Evolutionary conservation across 2,113 vertebrate species (phyloP).

Genomic region (Coturnix japonica): DNA sequence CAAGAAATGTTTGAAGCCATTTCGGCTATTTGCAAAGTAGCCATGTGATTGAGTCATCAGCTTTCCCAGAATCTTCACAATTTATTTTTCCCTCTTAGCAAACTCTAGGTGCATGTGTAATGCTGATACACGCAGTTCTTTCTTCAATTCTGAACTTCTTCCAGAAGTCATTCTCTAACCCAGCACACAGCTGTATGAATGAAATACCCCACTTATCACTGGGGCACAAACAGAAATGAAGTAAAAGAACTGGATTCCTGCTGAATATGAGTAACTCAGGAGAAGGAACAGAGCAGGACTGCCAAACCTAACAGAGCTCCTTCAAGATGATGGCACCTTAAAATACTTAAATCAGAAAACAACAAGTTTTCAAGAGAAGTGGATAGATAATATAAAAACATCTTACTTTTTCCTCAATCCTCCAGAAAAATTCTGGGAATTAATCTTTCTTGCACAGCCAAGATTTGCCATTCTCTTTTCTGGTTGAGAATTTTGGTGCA

Average conservation of each 20-base stretch:
- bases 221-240: not conserved
- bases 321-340: not conserved
- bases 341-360: not conserved
- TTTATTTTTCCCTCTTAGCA: not conserved
- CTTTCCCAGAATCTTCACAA: not conserved
- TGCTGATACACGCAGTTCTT: not conserved
- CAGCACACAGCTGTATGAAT: not conserved
- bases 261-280: not conserved
- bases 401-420: not conserved
- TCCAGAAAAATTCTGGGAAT: not conserved
- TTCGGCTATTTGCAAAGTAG: not conserved
- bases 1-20: not conserved
- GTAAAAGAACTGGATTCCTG: not conserved
- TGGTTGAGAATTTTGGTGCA: not conserved
- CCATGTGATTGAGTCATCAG: fast-evolving
- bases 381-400: not conserved
- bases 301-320: fast-evolving
- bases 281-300: not conserved
- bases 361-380: not conserved
- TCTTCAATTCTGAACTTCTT: not conserved
- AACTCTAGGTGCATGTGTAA: not conserved
- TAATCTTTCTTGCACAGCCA: not conserved
- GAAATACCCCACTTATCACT: not conserved
- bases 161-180: not conserved
- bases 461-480: not conserved